These are phyloP conservation scores for Bombyx mandarina DNA, from an alignment of 1,140 invertebrate species.

Conservation along the genomic window DNA sequence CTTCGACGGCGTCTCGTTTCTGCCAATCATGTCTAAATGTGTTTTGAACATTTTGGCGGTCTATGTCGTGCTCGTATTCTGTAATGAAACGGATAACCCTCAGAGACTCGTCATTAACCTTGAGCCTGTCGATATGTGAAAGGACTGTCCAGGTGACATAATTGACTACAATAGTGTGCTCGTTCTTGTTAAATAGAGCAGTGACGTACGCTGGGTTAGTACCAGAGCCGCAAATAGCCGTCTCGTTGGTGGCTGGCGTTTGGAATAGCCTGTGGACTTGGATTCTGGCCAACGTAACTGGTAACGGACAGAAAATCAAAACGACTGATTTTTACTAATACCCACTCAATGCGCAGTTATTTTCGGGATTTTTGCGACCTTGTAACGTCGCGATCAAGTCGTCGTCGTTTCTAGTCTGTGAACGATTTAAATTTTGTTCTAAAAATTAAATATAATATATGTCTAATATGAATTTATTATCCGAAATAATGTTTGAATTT, in stretches of 20 bases:
- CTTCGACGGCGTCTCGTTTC: constrained; percentile 90
- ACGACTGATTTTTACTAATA: constrained; percentile 62
- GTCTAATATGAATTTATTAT: too few species aligned
- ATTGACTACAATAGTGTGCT: constrained; percentile 49
- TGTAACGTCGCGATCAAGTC: constrained; percentile 36
- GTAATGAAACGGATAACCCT: constrained; percentile 3
- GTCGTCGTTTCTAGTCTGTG: constrained; percentile 20
- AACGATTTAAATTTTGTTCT: too few species aligned
- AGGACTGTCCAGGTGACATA: constrained; percentile 50
- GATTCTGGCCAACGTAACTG: constrained; percentile 40
- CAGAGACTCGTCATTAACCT: constrained; percentile 19
- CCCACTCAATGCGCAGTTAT: constrained; percentile 54
- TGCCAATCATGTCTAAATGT: constrained; percentile 92
- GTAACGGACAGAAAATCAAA: constrained; percentile 48
- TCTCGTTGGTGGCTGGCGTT: constrained; percentile 42
- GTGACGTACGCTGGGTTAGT: constrained; percentile 55
- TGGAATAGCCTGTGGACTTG: constrained; percentile 55
- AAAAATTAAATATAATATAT: too few species aligned
- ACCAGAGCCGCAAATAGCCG: constrained; percentile 57
- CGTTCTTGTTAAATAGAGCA: constrained; percentile 57
- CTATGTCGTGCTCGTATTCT: constrained; percentile 76
- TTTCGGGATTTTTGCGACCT: constrained; percentile 55
- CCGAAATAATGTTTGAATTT: too few species aligned
- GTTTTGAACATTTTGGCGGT: constrained; percentile 87
- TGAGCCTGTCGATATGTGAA: constrained; percentile 15